These are phyloP conservation scores for Trinorchestia longiramus DNA, from an alignment of 1,140 invertebrate species.

Conservation along the genomic window DNA sequence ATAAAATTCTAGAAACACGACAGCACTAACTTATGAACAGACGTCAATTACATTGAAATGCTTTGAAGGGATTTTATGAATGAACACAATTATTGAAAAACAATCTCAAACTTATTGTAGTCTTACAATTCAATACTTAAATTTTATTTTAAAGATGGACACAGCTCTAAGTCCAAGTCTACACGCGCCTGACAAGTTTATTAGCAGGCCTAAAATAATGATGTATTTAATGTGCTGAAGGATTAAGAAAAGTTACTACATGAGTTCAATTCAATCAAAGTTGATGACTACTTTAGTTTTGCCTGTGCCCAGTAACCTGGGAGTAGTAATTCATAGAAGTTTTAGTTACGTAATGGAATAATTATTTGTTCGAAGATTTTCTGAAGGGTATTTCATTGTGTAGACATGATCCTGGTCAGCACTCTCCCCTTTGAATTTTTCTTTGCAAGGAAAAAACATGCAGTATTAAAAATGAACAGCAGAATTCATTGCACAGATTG, in stretches of 20 bases:
- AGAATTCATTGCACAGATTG: too few species aligned
- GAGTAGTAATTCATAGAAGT: background rate
- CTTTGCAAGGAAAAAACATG: too few species aligned
- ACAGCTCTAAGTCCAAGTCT: background rate
- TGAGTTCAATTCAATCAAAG: background rate
- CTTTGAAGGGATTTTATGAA: background rate
- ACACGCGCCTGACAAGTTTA: background rate
- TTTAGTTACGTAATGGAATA: too few species aligned
- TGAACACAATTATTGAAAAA: background rate
- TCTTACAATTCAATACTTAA: background rate
- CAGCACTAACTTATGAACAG: background rate
- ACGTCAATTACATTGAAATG: background rate
- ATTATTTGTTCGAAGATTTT: too few species aligned
- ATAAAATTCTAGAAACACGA: slow-evolving; percentile 1
- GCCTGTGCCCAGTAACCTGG: background rate
- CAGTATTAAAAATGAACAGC: too few species aligned
- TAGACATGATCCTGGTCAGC: too few species aligned
- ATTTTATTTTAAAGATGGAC: background rate
- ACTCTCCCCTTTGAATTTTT: too few species aligned
- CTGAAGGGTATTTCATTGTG: too few species aligned
- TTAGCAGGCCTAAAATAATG: background rate
- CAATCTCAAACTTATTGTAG: background rate
- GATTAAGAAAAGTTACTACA: background rate
- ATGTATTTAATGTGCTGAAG: background rate
- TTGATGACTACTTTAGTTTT: background rate